These are phyloP conservation scores for Balanococcus diminutus DNA, from an alignment of 2,888 invertebrate species.

Conservation along the genomic window DNA sequence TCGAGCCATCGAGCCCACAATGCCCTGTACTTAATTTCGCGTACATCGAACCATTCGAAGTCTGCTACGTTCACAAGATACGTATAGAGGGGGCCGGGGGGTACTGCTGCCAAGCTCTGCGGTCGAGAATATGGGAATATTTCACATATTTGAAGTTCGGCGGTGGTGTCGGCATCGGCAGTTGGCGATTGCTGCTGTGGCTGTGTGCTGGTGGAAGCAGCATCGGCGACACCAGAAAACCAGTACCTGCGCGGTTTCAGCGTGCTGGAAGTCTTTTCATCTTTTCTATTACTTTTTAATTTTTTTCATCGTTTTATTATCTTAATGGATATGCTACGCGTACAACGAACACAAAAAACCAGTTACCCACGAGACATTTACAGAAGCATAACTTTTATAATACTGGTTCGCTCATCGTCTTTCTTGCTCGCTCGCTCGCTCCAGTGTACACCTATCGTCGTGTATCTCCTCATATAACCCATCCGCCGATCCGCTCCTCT, in stretches of 20 bases:
- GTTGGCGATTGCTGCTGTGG: not conserved
- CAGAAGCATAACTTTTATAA: conserved; percentile 51
- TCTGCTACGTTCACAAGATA: too few species aligned
- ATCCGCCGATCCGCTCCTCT: not conserved
- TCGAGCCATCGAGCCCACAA: too few species aligned
- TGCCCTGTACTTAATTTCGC: not conserved
- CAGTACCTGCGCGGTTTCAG: conserved; percentile 29
- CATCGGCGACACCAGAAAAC: not conserved
- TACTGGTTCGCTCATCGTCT: conserved; percentile 7
- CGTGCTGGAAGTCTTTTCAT: conserved; percentile 21
- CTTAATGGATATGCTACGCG: conserved; percentile 49
- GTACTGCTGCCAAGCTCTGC: not conserved
- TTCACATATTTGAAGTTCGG: conserved; percentile 28
- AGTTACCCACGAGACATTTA: conserved; percentile 55
- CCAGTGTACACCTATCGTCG: not conserved
- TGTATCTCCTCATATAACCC: not conserved
- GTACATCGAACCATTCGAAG: not conserved
- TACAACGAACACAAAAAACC: conserved; percentile 51
- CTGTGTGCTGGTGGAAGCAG: not conserved
- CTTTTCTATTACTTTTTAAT: conserved; percentile 40
- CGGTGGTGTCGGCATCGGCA: not conserved
- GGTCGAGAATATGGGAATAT: conserved; percentile 29
- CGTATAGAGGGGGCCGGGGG: not conserved
- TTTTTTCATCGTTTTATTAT: conserved; percentile 53
- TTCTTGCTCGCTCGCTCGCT: not conserved